Conservation (phyloP, 1,140 invertebrate species). For the Probaryconus sp. region DNA sequence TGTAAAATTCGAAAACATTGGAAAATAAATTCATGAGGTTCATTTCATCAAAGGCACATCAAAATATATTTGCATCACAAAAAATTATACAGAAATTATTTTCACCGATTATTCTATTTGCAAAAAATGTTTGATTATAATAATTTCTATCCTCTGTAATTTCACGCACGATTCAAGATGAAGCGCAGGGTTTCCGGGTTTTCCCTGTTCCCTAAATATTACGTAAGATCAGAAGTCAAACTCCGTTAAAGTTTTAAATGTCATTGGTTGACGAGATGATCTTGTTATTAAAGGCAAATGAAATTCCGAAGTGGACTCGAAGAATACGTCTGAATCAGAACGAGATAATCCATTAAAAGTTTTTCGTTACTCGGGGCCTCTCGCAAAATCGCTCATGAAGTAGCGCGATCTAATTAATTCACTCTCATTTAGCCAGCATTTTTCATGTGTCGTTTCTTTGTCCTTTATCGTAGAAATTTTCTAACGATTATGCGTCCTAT, state of each 20-base stretch:
- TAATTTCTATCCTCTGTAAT: background rate
- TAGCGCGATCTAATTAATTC: conserved; percentile 29
- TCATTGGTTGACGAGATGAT: conserved; percentile 47
- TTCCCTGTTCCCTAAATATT: conserved; percentile 9
- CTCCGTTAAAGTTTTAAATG: conserved; percentile 43
- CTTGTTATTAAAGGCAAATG: conserved; percentile 46
- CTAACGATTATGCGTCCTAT: background rate
- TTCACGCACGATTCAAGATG: background rate
- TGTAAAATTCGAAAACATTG: too few species aligned
- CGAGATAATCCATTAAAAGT: conserved; percentile 56
- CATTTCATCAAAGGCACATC: too few species aligned
- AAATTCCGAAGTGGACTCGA: conserved; percentile 36
- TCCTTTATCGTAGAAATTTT: too few species aligned
- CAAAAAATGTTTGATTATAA: background rate
- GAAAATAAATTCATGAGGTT: too few species aligned
- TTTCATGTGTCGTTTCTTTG: too few species aligned
- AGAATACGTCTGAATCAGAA: conserved; percentile 11
- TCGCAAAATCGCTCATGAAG: conserved; percentile 42
- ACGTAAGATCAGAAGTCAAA: conserved; percentile 35
- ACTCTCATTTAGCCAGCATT: conserved; percentile 23
- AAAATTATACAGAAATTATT: too few species aligned
- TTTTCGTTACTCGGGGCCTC: conserved; percentile 26
- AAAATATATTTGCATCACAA: too few species aligned
- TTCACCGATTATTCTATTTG: background rate
- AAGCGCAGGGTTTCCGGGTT: conserved; percentile 19